Conservation (phyloP, 2,888 invertebrate species). For the Ormyrus thymus region DNA sequence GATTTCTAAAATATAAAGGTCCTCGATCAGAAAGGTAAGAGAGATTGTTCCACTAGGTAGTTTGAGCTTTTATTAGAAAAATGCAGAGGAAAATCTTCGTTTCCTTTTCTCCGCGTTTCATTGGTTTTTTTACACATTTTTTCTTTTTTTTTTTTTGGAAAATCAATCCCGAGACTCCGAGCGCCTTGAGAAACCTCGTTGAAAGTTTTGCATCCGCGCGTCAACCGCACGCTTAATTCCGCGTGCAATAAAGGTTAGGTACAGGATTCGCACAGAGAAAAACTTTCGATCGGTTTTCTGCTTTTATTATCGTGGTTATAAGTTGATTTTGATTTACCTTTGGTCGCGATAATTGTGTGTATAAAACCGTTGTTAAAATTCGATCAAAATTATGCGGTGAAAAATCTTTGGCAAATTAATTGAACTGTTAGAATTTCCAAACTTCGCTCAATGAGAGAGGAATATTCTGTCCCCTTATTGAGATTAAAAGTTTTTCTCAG, state of each 20-base stretch:
- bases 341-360: constrained; percentile 18
- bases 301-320: constrained; percentile 13
- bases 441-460: background rate
- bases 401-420: too few species aligned
- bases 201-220: constrained; percentile 2
- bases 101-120: too few species aligned
- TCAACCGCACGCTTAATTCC: constrained; percentile 31
- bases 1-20: constrained; percentile 10
- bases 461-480: background rate
- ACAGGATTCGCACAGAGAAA: constrained; percentile 40
- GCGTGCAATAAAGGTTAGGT: constrained; percentile 24
- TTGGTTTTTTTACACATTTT: background rate
- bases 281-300: constrained; percentile 31
- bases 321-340: constrained; percentile 12
- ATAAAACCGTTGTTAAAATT: constrained; percentile 15
- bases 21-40: background rate
- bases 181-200: constrained; percentile 5
- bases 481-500: constrained; percentile 49
- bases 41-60: constrained; percentile 35
- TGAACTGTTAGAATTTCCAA: background rate
- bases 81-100: constrained; percentile 27
- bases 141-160: constrained; percentile 24
- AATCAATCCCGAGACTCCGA: constrained; percentile 56
- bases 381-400: background rate
- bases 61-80: constrained; percentile 39